These are phyloP conservation scores for Rhimphoctona megacephalus DNA, from an alignment of 2,888 invertebrate genomes.

Conservation along the genomic window DNA sequence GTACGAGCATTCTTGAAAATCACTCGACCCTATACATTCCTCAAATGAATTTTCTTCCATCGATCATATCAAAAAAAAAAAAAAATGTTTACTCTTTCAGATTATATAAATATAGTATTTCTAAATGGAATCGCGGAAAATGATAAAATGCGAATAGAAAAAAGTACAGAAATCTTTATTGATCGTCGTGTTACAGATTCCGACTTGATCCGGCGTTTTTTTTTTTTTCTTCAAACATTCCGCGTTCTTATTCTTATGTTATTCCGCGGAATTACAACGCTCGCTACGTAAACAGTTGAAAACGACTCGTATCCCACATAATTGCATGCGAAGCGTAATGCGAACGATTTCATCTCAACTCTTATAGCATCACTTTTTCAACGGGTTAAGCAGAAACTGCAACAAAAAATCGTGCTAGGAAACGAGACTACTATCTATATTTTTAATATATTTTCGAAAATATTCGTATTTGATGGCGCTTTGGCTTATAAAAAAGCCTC, in stretches of 20 bases:
- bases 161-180: no score
- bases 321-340: neutral
- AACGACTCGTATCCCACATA: no score
- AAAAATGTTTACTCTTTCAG: neutral
- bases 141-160: no score
- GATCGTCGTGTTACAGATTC: no score
- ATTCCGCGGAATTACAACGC: no score
- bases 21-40: conserved; percentile 53
- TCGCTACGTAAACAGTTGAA: no score
- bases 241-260: no score
- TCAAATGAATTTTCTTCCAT: neutral
- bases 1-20: conserved; percentile 53
- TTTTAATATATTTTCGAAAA: neutral
- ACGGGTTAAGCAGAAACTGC: neutral
- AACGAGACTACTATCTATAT: neutral
- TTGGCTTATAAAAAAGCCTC: no score
- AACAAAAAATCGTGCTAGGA: neutral
- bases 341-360: neutral
- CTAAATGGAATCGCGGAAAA: no score
- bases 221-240: no score
- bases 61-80: neutral
- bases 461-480: neutral
- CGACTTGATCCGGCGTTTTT: no score
- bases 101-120: neutral
- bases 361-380: neutral